Evolutionary conservation across 2,888 invertebrate species (phyloP), one percentile per base, ranked within the genome.

Genomic region (Bombylius discolor): DNA sequence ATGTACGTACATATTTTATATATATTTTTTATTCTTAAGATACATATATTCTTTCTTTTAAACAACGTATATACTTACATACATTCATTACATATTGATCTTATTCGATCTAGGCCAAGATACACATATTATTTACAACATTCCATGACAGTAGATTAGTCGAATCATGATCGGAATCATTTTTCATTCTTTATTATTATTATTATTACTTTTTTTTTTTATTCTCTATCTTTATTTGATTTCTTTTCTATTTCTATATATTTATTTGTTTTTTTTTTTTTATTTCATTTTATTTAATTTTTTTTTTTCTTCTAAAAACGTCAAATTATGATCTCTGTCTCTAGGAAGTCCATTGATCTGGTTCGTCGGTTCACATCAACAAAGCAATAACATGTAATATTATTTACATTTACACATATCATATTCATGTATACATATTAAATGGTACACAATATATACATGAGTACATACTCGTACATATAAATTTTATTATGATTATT

Each of bases 91-190:
- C 34, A 36, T 36, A 36, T 23, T 23, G 23, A 23, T 36, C 34
- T 8, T 36, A 36, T 36, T 7, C 34, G 34, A 36, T 36, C 34
- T 36, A 36, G 8, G 34, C 34, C 34, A 36, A 7, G 34, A 36
- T 36, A 36, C 34, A 5, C 8, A 36, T 36, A 36, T 36, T 42
- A 42, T 42, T 42, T 42, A 42, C 39, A 36, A 36, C 8, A 36
- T 36, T 36, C 5, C 8, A 53, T 45, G 54, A 45, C 49, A 49
- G 44, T 54, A 49, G 46, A 54, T 54, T 54, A 54, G 54, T 45
- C 44, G 49, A 54, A 45, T 54, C 49, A 54, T 49, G 54, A 54
- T 49, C 54, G 54, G 34, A 49, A 54, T 54, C 54, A 49, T 54
- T 54, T 54, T 49, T 54, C 49, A 54, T 54, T 36, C 23, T 23